phyloP scores from a whole-genome alignment of 2,113 vertebrate species.

The Boulengeromyrus knoepffleri region DNA sequence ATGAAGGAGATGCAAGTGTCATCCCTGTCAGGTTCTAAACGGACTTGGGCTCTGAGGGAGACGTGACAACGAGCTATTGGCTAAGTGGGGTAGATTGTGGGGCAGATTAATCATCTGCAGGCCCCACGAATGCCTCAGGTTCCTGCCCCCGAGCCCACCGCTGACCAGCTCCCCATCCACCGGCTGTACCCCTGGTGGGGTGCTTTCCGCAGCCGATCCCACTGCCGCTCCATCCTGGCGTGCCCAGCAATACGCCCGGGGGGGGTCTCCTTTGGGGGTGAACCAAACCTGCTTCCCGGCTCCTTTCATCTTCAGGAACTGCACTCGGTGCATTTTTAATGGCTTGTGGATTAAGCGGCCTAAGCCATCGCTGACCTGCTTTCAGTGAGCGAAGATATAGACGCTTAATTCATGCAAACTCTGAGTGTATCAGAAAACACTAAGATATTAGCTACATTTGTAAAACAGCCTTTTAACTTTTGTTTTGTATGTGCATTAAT shows the following conservation, averaged over 20 bases:
- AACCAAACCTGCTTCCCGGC: background rate
- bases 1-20: background rate
- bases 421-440: background rate
- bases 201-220: background rate
- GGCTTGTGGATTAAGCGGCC: background rate
- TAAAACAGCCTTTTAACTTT: background rate
- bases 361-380: background rate
- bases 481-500: background rate
- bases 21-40: background rate
- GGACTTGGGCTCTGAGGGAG: background rate
- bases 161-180: background rate
- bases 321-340: slow-evolving; percentile 1
- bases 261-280: background rate
- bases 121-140: background rate
- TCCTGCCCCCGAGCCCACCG: background rate
- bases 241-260: background rate
- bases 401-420: background rate
- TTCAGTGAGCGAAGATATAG: background rate
- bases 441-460: background rate
- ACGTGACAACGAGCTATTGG: background rate
- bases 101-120: background rate
- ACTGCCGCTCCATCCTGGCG: background rate
- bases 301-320: slow-evolving; percentile 3
- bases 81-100: background rate
- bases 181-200: background rate